Base-by-base conservation (phyloP, 1,140 invertebrate species). In the Mizuhopecten yessoensis region DNA sequence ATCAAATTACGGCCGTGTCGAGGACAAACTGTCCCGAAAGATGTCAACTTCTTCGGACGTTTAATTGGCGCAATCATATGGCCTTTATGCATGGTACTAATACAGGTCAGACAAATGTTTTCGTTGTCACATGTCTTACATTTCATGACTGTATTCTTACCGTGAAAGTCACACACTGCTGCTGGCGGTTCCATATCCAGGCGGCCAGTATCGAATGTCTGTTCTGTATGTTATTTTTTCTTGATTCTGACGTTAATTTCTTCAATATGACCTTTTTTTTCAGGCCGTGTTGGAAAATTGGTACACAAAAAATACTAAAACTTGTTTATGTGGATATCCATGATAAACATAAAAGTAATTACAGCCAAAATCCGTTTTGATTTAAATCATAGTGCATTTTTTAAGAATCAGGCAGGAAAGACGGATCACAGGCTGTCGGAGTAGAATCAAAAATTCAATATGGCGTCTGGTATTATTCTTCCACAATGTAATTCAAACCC, bases 21-120 rank as follows among this genome's bases (percentile, higher is more conserved):
- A 5, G 57, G 57, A 29, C 57, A 75, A 23, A 75, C 29, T 5
- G 57, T 75, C 57, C n/a, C 29, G n/a, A 29, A 29, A 2, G 23
- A 23, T n/a, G 57, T 75, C 2, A 75, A 23, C 57, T 75, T 75
- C 29, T 75, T 75, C 57, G 57, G 57, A 75, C 57, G 57, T 75
- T 75, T 75, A 17, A 75, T n/a, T 0, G 57, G 57, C 0, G 57
- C 1, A 75, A 75, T 75, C 57, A 75, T 75, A 13, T 75, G 57
- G n/a, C 57, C 57, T 75, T 75, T 75, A 75, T 75, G 57, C 57
- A 75, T 75, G 0, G 57, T 75, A 75, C 57, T 75, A 13, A 75
- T 75, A 29, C 57, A 75, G 11, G 57, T 75, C 20, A 75, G n/a
- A 29, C 57, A 75, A 75, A 75, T 75, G n/a, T 75, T 75, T 75